Evolutionary conservation across 2,797 vertebrate genomes (phyloP).

Genomic region (Eptatretus atami): DNA sequence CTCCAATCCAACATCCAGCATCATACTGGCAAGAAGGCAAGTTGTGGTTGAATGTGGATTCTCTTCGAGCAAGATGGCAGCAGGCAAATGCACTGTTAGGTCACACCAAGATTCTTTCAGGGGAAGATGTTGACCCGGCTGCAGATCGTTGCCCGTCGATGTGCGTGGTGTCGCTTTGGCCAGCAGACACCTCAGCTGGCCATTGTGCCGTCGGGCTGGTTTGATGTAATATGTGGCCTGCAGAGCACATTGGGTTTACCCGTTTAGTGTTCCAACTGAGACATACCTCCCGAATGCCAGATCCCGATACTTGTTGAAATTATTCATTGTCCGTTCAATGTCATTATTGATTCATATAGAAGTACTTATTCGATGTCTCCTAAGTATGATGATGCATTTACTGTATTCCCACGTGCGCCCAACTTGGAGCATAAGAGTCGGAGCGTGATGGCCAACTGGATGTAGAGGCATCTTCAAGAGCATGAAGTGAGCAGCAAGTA

Average conservation of each 20-base stretch:
- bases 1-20: background rate
- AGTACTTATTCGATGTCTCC: no score
- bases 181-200: conserved; percentile 77
- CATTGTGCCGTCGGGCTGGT: conserved; percentile 94
- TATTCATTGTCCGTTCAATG: no score
- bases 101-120: conserved; percentile 92
- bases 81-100: conserved; percentile 87
- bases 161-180: conserved; percentile 77
- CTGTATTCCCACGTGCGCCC: no score
- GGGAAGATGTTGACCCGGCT: conserved; percentile 88
- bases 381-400: no score
- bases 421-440: no score
- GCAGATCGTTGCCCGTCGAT: conserved; percentile 65
- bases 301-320: no score
- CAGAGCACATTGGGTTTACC: background rate
- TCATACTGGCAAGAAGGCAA: conserved; percentile 90
- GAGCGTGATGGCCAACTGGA: no score
- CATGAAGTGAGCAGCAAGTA: no score
- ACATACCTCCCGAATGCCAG: no score
- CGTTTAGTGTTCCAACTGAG: no score
- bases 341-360: no score
- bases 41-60: conserved; percentile 91
- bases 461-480: no score
- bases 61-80: conserved; percentile 76
- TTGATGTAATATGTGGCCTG: conserved; percentile 85